Evolutionary conservation across 2,888 invertebrate species (phyloP).

Genomic region (Cheilosia pagana): DNA sequence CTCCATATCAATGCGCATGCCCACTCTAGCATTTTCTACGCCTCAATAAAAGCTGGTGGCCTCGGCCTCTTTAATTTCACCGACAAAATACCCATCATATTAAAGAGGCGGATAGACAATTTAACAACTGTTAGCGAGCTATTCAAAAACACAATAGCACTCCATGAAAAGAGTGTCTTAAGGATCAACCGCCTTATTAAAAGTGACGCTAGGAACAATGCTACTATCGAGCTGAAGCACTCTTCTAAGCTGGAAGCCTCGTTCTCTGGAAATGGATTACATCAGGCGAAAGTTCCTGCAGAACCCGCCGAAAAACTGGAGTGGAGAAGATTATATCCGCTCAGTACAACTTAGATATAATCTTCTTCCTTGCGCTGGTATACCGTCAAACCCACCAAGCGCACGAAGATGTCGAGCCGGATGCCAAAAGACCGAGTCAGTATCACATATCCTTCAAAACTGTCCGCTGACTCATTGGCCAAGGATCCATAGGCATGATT

Average conservation of each 20-base stretch:
- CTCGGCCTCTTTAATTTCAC: not conserved
- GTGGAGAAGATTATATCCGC: not conserved
- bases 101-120: not conserved
- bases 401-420: constrained; percentile 8
- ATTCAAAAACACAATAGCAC: not conserved
- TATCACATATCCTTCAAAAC: not conserved
- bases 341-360: not conserved
- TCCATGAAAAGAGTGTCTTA: not conserved
- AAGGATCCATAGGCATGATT: not conserved
- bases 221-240: not conserved
- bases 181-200: not conserved
- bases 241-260: not conserved
- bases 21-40: not conserved
- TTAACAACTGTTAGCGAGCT: not conserved
- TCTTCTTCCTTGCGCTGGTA: not conserved
- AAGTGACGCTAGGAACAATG: not conserved
- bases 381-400: not conserved
- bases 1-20: not conserved
- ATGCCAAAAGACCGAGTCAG: constrained; percentile 4
- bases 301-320: not conserved
- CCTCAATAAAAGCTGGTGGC: not conserved
- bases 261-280: not conserved
- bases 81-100: not conserved
- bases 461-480: not conserved
- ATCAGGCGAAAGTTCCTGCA: not conserved